Evolutionary conservation across 2,113 vertebrate species (phyloP), one percentile per base, ranked within the genome.

Genomic region (Malurus alboscapulatus): DNA sequence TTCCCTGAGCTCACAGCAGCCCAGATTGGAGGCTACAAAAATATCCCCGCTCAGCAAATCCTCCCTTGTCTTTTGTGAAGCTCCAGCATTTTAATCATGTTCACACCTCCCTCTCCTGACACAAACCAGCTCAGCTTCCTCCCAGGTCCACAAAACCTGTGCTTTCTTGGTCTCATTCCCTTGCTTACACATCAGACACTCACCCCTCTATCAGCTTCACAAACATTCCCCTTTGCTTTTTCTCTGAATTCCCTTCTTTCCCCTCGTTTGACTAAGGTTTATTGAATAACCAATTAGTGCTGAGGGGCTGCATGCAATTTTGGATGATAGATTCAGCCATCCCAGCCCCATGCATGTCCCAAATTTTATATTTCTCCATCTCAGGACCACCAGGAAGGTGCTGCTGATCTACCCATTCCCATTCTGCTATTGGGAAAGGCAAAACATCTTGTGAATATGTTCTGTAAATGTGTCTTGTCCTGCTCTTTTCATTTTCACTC

Each of bases 71-170:
- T 84, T 91, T 86, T 69, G 73, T 80, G 68, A 50, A 57, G 63
- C 90, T 92, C 62, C 82, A 85, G 67, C 76, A 69, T 80, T 83
- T 86, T 22, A 67, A 80, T 76, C 12, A 8, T 21, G 34, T 83
- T 94, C 91, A 83, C 80, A 86, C 80, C 68, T 88, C 80, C 80
- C 32, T 86, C 91, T 92, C 75, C 58, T 40, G 20, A 58, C 84
- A 77, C 27, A 71, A 93, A 69, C 63, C 66, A 26, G 36, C 58
- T 47, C 88, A 36, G 63, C 86, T 82, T 50, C 73, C 57, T 63
- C 40, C 51, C 76, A 47, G 40, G 38, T 55, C 89, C 76, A 32
- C 65, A 84, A 69, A 94, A 69, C 62, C 85, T 51, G 38, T 21
- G 69, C 30, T 4, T 83, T 88, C 2, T 6, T n/a, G 38, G 26